Conservation (phyloP, 53 echinoderm and acorn worm genomes). For the Holothuria leucospilota region DNA sequence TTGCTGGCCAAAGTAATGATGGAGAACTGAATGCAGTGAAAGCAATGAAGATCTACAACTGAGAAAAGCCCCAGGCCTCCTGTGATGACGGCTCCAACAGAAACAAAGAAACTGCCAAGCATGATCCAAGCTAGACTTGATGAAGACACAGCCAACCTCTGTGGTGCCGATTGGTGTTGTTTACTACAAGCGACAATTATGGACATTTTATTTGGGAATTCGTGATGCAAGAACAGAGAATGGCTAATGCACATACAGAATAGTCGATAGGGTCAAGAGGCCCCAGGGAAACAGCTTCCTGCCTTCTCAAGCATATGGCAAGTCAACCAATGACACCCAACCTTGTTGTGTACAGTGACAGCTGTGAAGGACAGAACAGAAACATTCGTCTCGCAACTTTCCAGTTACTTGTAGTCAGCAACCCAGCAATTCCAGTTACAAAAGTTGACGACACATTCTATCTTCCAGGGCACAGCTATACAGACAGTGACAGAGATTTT, state of each 20-base stretch:
- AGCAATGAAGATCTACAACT: constrained; percentile 1
- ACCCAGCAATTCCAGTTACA: constrained; percentile 32
- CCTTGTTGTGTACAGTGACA: constrained; percentile 28
- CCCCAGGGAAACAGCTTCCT: constrained; percentile 16
- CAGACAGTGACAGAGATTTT: constrained; percentile 23
- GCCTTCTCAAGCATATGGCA: constrained; percentile 24
- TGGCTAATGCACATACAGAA: constrained; percentile 21
- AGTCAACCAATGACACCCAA: constrained; percentile 14
- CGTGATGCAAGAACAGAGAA: constrained; percentile 9
- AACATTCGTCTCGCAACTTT: constrained; percentile 11
- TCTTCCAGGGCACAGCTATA: constrained; percentile 18
- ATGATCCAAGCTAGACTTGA: constrained; percentile 15
- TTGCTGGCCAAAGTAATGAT: background rate
- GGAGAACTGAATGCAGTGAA: constrained; percentile 3
- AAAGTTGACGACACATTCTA: background rate
- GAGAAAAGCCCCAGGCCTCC: constrained; percentile 2
- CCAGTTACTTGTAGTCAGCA: constrained; percentile 12
- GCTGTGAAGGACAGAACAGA: constrained; percentile 33
- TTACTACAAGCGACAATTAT: constrained; percentile 31
- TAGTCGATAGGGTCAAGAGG: constrained; percentile 5
- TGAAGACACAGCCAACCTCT: constrained; percentile 32
- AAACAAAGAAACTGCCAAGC: constrained; percentile 3
- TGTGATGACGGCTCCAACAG: constrained; percentile 4
- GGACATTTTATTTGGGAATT: constrained; percentile 11
- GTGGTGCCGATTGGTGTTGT: constrained; percentile 13